Evolutionary conservation across 2,113 vertebrate species (phyloP).

Genomic region (Ceyx cyanopectus): DNA sequence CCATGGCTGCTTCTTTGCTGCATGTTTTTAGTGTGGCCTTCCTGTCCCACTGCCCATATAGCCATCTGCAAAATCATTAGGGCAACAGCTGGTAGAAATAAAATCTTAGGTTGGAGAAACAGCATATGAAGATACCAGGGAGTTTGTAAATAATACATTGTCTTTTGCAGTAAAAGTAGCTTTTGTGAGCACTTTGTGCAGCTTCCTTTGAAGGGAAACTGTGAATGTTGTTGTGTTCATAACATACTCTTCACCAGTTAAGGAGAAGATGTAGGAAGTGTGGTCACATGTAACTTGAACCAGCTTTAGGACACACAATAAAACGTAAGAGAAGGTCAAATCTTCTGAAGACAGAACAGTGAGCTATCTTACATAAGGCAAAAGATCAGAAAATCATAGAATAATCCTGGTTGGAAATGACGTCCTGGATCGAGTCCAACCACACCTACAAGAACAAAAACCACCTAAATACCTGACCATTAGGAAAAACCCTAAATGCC

Average conservation of each 20-base stretch:
- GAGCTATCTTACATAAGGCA: neutral
- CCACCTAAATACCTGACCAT: too few relatives aligned
- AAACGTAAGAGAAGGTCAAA: neutral
- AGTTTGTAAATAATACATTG: neutral
- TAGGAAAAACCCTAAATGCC: too few relatives aligned
- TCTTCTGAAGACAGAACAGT: neutral
- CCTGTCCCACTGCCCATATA: constrained; percentile 13
- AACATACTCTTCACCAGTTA: too few relatives aligned
- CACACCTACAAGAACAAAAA: too few relatives aligned
- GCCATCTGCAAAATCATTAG: constrained; percentile 39
- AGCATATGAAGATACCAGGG: neutral
- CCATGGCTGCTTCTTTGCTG: constrained; percentile 37
- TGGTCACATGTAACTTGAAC: neutral
- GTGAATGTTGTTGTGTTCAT: accelerated
- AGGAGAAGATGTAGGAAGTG: neutral
- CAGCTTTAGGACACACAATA: neutral
- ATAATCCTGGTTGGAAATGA: too few relatives aligned
- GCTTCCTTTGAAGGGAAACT: neutral
- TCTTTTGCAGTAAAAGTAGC: neutral
- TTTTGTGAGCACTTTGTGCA: neutral
- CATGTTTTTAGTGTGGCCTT: constrained; percentile 9
- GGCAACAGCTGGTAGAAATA: constrained; percentile 22
- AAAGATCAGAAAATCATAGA: too few relatives aligned
- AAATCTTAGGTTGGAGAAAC: neutral
- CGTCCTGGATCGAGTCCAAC: too few relatives aligned